Conservation (phyloP, 30 jellyfish, hydroid and myxozoan species). For the Aurelia aurita region DNA sequence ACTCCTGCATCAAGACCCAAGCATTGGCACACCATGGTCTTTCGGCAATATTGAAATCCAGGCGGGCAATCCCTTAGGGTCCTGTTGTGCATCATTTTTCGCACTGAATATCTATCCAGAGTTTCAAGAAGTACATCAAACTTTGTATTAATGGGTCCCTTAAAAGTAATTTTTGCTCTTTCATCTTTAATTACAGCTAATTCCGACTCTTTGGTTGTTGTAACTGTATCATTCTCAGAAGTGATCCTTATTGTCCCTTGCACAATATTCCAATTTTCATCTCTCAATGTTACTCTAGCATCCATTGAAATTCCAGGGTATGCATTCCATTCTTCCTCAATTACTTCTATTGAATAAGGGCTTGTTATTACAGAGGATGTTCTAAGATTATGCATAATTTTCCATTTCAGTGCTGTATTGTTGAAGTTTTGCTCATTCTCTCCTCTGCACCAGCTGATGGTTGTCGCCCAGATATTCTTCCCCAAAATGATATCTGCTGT, state of each 20-base stretch:
- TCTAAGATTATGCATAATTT: slow-evolving; percentile 21
- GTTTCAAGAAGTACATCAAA: slow-evolving; percentile 45
- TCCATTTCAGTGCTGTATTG: slow-evolving; percentile 75
- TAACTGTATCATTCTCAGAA: background rate
- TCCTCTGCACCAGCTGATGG: slow-evolving; percentile 70
- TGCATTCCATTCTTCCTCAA: slow-evolving; percentile 63
- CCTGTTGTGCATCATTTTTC: background rate
- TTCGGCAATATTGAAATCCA: slow-evolving; percentile 43
- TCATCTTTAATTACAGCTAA: background rate
- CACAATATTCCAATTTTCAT: slow-evolving; percentile 70
- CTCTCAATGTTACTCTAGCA: slow-evolving; percentile 44
- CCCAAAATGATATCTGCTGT: slow-evolving; percentile 45
- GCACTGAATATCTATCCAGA: slow-evolving; percentile 45
- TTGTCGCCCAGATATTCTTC: slow-evolving; percentile 71
- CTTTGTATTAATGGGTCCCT: slow-evolving; percentile 27
- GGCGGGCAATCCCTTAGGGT: slow-evolving; percentile 65
- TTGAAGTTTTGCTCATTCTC: slow-evolving; percentile 30
- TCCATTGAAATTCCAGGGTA: slow-evolving; percentile 59
- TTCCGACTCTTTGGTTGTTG: background rate
- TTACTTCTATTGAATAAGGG: slow-evolving; percentile 36
- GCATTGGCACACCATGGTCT: slow-evolving; percentile 30
- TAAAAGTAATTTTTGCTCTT: background rate
- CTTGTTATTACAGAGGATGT: slow-evolving; percentile 53
- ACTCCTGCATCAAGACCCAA: slow-evolving; percentile 65
- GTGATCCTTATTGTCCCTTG: slow-evolving; percentile 48